Percentiles rank a stretch among this genome's conserved stretches.
Conservation (phyloP, 2,888 invertebrate genomes). For the Pseudoips prasinana region DNA sequence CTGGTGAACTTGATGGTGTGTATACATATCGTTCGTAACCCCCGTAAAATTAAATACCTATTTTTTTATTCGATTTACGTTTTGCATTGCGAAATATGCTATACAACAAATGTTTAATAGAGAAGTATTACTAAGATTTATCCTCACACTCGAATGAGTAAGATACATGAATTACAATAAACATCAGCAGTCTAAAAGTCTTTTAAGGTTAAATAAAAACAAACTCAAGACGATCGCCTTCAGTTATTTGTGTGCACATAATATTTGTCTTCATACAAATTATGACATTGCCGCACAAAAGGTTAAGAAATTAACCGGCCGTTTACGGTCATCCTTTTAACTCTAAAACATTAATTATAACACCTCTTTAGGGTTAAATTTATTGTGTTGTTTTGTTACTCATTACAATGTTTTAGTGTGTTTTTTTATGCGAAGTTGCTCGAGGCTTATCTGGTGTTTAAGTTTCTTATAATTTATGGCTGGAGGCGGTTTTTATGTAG, state of each 20-base stretch:
- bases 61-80: too few species aligned
- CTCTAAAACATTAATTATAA: conserved; percentile 76
- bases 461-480: conserved; percentile 67
- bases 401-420: conserved; percentile 55
- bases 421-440: conserved; percentile 28
- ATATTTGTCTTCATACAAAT: conserved; percentile 66
- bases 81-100: too few species aligned
- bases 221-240: conserved; percentile 21
- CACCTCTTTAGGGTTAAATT: conserved; percentile 79
- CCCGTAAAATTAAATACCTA: too few species aligned
- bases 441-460: conserved; percentile 17
- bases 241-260: conserved; percentile 39
- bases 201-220: conserved; percentile 16
- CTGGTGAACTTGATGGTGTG: too few species aligned
- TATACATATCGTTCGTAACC: too few species aligned
- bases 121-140: too few species aligned
- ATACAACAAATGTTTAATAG: too few species aligned
- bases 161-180: not conserved
- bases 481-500: conserved; percentile 51
- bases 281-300: conserved; percentile 69
- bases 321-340: conserved; percentile 67
- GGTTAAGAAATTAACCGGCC: conserved; percentile 62
- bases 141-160: too few species aligned
- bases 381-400: conserved; percentile 71
- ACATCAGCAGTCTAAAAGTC: not conserved